These are phyloP conservation scores for Rana temporaria DNA, from an alignment of 2,113 vertebrate species.

Conservation along the genomic window DNA sequence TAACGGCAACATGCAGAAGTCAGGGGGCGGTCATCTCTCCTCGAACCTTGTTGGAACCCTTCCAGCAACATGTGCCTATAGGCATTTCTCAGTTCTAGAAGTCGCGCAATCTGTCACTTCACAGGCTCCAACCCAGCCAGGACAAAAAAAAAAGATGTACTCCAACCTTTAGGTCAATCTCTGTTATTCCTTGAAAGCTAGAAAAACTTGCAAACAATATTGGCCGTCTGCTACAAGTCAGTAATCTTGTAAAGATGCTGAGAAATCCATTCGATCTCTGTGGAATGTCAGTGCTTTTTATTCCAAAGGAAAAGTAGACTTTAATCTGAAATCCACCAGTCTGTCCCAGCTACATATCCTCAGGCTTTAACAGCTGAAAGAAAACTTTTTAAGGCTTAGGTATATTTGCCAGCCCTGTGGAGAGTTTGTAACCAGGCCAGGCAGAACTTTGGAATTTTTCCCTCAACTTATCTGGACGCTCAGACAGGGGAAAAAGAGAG, in stretches of 20 bases:
- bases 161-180: neutral
- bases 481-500: neutral
- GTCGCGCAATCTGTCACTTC: neutral
- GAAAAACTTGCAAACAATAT: neutral
- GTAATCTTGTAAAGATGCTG: neutral
- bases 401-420: conserved; percentile 39
- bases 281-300: neutral
- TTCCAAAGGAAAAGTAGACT: neutral
- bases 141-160: neutral
- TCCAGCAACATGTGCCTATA: conserved; percentile 22
- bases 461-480: conserved; percentile 22
- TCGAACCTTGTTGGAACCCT: conserved; percentile 14
- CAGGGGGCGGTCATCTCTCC: conserved; percentile 1
- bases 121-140: neutral
- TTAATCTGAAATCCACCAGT: neutral
- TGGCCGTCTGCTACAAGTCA: neutral
- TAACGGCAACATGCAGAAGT: neutral
- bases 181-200: conserved; percentile 40
- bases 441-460: conserved; percentile 25
- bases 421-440: conserved; percentile 8
- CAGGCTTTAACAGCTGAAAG: conserved; percentile 3
- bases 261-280: neutral
- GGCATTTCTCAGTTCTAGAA: conserved; percentile 1
- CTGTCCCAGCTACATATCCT: neutral
- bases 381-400: conserved; percentile 19